These are phyloP conservation scores for Microcebus jonahi DNA, from an alignment of 2,113 vertebrate species.

Conservation along the genomic window DNA sequence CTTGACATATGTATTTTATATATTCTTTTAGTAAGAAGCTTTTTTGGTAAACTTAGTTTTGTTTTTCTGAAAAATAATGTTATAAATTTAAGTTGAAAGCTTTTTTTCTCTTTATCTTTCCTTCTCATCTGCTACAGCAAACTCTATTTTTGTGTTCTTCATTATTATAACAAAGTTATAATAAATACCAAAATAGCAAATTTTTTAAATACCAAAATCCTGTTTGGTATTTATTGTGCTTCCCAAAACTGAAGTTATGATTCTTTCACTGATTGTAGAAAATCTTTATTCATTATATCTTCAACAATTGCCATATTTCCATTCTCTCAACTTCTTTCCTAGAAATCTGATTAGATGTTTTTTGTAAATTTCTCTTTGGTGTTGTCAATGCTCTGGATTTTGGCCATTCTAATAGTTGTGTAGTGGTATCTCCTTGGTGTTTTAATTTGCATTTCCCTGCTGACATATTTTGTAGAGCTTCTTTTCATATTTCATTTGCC, in stretches of 20 bases:
- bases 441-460: background rate
- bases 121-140: background rate
- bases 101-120: background rate
- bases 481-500: background rate
- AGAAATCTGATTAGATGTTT: background rate
- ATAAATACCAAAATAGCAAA: too few species aligned
- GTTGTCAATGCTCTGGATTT: background rate
- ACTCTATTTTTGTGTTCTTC: background rate
- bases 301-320: background rate
- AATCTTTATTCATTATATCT: background rate
- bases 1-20: background rate
- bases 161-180: background rate
- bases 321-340: background rate
- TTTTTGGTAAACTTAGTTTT: background rate
- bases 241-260: background rate
- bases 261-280: background rate
- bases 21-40: background rate
- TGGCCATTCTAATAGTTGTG: background rate
- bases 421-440: background rate
- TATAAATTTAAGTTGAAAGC: background rate
- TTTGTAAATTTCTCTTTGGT: background rate
- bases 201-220: background rate
- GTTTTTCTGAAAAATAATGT: conserved; percentile 1
- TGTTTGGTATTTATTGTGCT: background rate
- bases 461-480: background rate